Percentiles rank a stretch among this genome's conserved stretches.
These are phyloP conservation scores for Megaceryle maxima DNA, from an alignment of 2,113 vertebrate species.

Conservation along the genomic window DNA sequence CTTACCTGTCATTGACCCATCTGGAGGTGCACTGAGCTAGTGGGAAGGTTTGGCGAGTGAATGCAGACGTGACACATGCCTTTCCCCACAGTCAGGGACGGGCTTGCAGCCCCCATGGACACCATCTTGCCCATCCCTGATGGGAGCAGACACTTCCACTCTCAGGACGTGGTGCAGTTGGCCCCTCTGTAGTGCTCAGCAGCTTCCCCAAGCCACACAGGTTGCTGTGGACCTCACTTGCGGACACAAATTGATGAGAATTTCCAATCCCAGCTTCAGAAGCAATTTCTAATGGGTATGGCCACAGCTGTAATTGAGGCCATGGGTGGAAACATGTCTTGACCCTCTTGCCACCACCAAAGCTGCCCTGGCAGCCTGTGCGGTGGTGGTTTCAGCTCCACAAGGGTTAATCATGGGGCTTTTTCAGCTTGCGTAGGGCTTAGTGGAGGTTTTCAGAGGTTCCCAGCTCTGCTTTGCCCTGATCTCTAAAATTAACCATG, in stretches of 20 bases:
- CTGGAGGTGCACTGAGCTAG: not conserved
- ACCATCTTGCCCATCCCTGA: fast-evolving
- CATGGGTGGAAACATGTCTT: not conserved
- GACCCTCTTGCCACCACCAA: not conserved
- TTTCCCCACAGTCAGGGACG: not conserved
- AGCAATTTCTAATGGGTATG: not conserved
- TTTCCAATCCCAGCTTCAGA: not conserved
- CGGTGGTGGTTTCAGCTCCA: not conserved
- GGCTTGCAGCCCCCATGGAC: not conserved
- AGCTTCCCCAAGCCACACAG: not conserved
- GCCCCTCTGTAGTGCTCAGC: not conserved
- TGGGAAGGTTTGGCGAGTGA: not conserved
- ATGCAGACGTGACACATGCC: fast-evolving
- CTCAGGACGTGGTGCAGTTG: fast-evolving
- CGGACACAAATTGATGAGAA: not conserved
- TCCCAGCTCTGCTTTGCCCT: not conserved
- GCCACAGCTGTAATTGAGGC: not conserved
- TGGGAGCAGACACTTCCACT: not conserved
- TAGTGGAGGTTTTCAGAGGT: slow-evolving; percentile 4
- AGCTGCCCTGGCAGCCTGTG: not conserved
- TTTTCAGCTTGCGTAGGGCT: not conserved
- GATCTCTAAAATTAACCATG: slow-evolving; percentile 58
- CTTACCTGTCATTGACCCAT: not conserved
- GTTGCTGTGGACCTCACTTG: not conserved
- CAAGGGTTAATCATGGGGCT: not conserved